Percentiles rank a stretch among this genome's conserved stretches.
Evolutionary conservation across 1,140 invertebrate species (phyloP).

Genomic region (Dryas iulia): DNA sequence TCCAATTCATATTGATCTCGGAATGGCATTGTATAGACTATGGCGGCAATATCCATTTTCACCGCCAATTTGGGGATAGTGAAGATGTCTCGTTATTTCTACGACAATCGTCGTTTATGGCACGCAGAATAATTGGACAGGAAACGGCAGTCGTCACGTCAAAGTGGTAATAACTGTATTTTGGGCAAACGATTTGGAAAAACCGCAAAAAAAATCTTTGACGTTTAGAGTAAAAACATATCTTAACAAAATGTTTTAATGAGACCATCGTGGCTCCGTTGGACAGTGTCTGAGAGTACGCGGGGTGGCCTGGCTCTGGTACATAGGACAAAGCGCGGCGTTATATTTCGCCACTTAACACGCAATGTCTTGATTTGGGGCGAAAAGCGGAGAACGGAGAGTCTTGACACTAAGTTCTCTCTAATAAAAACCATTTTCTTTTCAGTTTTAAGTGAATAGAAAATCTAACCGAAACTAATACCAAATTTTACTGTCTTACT

Average conservation of each 20-base stretch:
- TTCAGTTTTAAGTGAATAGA: neutral
- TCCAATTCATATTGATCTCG: slow-evolving; percentile 8
- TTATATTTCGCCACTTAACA: too few species aligned
- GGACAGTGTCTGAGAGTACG: too few species aligned
- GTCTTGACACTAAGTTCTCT: too few species aligned
- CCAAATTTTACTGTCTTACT: neutral
- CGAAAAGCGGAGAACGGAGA: too few species aligned
- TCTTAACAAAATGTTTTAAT: too few species aligned
- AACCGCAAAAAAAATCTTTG: neutral
- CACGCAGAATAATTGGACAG: slow-evolving; percentile 22
- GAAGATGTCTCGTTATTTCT: slow-evolving; percentile 22
- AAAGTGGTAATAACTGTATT: neutral
- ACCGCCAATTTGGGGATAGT: slow-evolving; percentile 11
- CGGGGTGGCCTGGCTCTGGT: too few species aligned
- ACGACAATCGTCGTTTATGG: slow-evolving; percentile 16
- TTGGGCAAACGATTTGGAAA: neutral
- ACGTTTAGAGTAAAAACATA: neutral
- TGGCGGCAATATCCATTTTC: slow-evolving; percentile 13
- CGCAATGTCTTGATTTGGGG: too few species aligned
- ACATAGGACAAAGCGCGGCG: too few species aligned
- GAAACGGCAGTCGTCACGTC: slow-evolving; percentile 8
- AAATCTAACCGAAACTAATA: neutral
- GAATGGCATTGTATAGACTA: neutral
- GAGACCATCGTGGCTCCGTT: too few species aligned
- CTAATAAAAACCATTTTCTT: too few species aligned